A percentile compares a stretch with the other conserved stretches of the same genome.
These are phyloP conservation scores for Rhea pennata DNA, from an alignment of 2,113 vertebrate genomes.

Conservation along the genomic window DNA sequence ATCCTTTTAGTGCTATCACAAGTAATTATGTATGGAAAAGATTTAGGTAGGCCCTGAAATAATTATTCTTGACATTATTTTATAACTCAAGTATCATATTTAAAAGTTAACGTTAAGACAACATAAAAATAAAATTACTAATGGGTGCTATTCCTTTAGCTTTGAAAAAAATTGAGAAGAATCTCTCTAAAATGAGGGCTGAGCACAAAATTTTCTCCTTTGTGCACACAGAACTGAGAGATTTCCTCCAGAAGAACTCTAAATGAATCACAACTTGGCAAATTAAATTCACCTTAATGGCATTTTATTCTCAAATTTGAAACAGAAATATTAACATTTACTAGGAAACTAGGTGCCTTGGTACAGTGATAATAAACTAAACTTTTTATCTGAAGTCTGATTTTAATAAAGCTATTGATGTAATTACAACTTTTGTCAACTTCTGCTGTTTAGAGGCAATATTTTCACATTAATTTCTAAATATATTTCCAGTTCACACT, in stretches of 20 bases:
- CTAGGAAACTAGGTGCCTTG: neutral
- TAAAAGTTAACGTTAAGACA: neutral
- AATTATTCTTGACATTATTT: neutral
- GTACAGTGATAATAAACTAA: neutral
- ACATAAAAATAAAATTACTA: slow-evolving; percentile 2
- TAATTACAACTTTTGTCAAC: slow-evolving; percentile 13
- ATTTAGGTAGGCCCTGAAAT: neutral
- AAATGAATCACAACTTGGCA: slow-evolving; percentile 43
- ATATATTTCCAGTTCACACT: neutral
- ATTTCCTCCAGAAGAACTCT: slow-evolving; percentile 13
- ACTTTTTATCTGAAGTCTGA: slow-evolving; percentile 33
- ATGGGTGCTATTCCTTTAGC: neutral
- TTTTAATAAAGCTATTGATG: slow-evolving; percentile 36
- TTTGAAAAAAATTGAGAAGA: neutral
- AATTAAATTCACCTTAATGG: slow-evolving; percentile 49
- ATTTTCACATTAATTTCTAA: neutral
- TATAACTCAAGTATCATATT: neutral
- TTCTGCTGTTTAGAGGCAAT: neutral
- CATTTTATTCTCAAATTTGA: slow-evolving; percentile 11
- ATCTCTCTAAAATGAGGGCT: neutral
- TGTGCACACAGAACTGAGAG: slow-evolving; percentile 22
- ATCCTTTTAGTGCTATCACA: neutral
- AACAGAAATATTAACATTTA: slow-evolving; percentile 38
- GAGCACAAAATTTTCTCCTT: slow-evolving; percentile 16
- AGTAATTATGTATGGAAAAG: neutral